Evolutionary conservation across 1,140 invertebrate genomes (phyloP).

Genomic region (Drosophila trapezifrons): DNA sequence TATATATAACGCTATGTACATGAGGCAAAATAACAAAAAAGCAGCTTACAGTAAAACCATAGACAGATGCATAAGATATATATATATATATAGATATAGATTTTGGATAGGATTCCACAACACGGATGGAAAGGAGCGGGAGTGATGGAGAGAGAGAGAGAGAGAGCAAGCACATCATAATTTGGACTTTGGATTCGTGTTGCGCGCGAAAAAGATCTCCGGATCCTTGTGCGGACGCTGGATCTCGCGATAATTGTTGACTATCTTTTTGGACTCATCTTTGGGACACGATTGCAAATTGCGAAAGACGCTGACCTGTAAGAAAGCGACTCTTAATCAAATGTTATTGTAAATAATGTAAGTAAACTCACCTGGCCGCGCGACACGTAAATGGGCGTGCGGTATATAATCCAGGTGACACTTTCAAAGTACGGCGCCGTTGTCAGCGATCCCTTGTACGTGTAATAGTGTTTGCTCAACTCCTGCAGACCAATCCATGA

Average conservation of each 20-base stretch:
- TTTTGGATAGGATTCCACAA: slow-evolving; percentile 28
- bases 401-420: slow-evolving; percentile 91
- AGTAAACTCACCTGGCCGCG: slow-evolving; percentile 87
- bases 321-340: not conserved
- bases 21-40: slow-evolving; percentile 64
- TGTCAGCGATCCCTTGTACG: slow-evolving; percentile 88
- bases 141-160: slow-evolving; percentile 8
- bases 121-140: slow-evolving; percentile 22
- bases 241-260: slow-evolving; percentile 83
- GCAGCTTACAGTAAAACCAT: slow-evolving; percentile 70
- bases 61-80: slow-evolving; percentile 28
- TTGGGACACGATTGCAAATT: slow-evolving; percentile 83
- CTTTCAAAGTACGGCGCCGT: slow-evolving; percentile 89
- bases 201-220: slow-evolving; percentile 82
- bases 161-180: slow-evolving; percentile 69
- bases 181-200: slow-evolving; percentile 83
- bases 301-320: slow-evolving; percentile 79
- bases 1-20: slow-evolving; percentile 61
- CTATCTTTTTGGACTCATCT: slow-evolving; percentile 83
- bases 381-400: slow-evolving; percentile 89
- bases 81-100: slow-evolving; percentile 22
- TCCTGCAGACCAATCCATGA: slow-evolving; percentile 84
- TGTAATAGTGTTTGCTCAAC: slow-evolving; percentile 84
- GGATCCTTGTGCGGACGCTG: slow-evolving; percentile 80
- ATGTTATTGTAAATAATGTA: not conserved